Evolutionary conservation across 1,140 invertebrate genomes (phyloP).

Genomic region (Planococcus citri): DNA sequence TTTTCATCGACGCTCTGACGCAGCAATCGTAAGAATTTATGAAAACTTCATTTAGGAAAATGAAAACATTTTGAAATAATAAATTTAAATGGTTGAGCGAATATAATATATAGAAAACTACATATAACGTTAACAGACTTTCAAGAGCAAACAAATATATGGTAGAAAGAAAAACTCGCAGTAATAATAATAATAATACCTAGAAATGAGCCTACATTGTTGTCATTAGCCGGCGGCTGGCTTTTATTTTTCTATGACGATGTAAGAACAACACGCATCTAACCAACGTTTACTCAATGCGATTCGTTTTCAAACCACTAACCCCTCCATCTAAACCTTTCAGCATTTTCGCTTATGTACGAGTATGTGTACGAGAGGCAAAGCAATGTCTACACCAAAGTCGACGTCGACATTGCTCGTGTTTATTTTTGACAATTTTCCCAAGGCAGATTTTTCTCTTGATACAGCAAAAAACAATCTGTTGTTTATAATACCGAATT

Average conservation of each 20-base stretch:
- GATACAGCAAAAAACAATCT: constrained; percentile 7
- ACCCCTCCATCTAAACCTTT: not conserved
- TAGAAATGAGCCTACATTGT: not conserved
- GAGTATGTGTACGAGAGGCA: too few species aligned
- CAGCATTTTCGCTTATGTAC: too few species aligned
- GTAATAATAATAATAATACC: not conserved
- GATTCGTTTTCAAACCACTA: not conserved
- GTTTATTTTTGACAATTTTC: constrained; percentile 4
- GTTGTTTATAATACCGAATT: not conserved
- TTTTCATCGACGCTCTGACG: too few species aligned
- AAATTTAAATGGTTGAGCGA: not conserved
- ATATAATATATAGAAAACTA: not conserved
- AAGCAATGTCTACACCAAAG: not conserved
- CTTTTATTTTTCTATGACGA: constrained; percentile 1
- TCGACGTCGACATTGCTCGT: not conserved
- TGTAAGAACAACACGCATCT: not conserved
- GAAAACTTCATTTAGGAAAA: not conserved
- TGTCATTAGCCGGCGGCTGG: not conserved
- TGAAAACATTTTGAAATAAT: not conserved
- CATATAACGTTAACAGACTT: not conserved
- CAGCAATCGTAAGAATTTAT: not conserved
- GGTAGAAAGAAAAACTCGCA: not conserved
- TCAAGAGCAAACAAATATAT: not conserved
- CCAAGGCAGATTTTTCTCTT: constrained; percentile 1
- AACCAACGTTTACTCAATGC: not conserved